Percentiles rank a stretch among this genome's conserved stretches.
These are phyloP conservation scores for Tenrec ecaudatus DNA, from an alignment of 2,113 vertebrate species.

Conservation along the genomic window DNA sequence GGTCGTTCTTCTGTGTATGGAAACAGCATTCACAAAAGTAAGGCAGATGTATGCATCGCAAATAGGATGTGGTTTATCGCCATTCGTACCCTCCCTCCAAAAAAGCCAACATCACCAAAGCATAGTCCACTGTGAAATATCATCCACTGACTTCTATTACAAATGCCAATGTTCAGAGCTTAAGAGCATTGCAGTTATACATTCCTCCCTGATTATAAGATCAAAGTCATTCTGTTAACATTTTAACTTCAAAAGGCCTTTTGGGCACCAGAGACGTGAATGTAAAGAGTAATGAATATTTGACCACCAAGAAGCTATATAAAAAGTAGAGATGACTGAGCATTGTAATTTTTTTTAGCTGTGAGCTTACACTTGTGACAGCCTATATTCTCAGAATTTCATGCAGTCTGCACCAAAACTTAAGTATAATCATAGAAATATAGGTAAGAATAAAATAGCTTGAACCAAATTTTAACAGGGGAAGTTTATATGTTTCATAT, in stretches of 20 bases:
- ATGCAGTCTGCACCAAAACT: background rate
- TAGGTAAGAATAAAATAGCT: too few species aligned
- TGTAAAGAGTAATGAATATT: conserved; percentile 37
- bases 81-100: background rate
- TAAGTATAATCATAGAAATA: conserved; percentile 5
- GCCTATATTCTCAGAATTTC: background rate
- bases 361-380: background rate
- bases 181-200: conserved; percentile 35
- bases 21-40: background rate
- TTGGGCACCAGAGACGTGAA: conserved; percentile 23
- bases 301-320: background rate
- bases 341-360: conserved; percentile 22
- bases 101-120: background rate
- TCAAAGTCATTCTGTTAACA: conserved; percentile 53
- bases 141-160: too few species aligned
- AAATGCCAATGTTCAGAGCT: too few species aligned
- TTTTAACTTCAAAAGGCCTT: conserved; percentile 64
- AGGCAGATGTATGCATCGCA: background rate
- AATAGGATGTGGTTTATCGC: background rate
- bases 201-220: conserved; percentile 25
- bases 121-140: too few species aligned
- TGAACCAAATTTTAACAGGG: too few species aligned
- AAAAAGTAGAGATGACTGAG: conserved; percentile 44
- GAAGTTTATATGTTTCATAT: background rate
- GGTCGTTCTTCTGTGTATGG: too few species aligned